Percentiles rank a stretch among this genome's conserved stretches.
These are phyloP conservation scores for Potamilus streckersoni DNA, from an alignment of 1,140 invertebrate genomes.

Conservation along the genomic window DNA sequence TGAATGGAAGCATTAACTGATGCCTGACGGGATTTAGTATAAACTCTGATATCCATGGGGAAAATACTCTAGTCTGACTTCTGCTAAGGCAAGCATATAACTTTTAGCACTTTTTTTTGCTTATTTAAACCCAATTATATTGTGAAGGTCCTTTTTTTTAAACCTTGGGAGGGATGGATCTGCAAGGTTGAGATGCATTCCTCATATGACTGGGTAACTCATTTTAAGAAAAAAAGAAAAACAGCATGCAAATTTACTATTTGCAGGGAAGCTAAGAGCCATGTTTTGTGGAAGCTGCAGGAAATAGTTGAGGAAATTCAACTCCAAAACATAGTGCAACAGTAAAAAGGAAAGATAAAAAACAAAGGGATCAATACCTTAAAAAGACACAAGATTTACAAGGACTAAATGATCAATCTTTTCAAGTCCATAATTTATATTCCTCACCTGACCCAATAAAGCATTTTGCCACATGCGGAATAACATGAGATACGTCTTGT, in stretches of 20 bases:
- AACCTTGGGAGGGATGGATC: background rate
- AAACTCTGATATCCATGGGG: too few species aligned
- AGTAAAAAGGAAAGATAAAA: background rate
- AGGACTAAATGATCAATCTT: background rate
- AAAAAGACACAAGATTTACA: background rate
- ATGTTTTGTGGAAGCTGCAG: background rate
- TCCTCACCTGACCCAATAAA: conserved; percentile 83
- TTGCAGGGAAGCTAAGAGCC: background rate
- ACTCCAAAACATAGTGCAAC: background rate
- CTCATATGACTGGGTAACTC: too few species aligned
- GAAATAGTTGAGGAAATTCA: background rate
- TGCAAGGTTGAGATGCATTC: too few species aligned
- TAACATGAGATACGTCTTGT: conserved; percentile 94
- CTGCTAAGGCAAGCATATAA: too few species aligned
- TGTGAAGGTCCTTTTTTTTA: background rate
- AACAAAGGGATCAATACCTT: background rate
- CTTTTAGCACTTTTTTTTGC: too few species aligned
- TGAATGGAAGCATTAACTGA: too few species aligned
- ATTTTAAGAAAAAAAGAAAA: background rate
- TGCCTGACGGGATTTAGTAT: too few species aligned
- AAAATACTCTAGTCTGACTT: too few species aligned
- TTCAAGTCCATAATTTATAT: background rate
- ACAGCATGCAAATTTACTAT: background rate
- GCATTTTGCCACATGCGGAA: conserved; percentile 97
- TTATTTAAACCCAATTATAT: background rate